A percentile compares a stretch with the other conserved stretches of the same genome.
Conservation (phyloP, 2,797 vertebrate species). For the Lepilemur septentrionalis region DNA sequence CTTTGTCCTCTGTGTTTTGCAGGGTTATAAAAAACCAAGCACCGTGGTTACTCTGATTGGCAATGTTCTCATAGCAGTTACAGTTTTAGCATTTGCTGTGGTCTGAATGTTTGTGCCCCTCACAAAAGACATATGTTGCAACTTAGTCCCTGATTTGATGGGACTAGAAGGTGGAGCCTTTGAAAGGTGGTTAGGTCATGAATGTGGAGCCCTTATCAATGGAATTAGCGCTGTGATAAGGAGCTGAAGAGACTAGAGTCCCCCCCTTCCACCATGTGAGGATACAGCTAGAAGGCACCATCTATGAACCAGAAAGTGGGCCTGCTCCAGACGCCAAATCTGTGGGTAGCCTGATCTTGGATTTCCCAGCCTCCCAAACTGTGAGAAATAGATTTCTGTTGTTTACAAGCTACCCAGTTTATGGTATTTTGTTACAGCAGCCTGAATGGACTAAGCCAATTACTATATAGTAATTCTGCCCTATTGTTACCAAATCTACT, state of each 20-base stretch:
- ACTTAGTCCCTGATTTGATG: not conserved
- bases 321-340: not conserved
- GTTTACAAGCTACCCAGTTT: not conserved
- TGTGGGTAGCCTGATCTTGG: not conserved
- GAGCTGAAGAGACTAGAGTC: not conserved
- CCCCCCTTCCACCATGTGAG: not conserved
- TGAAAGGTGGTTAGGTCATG: not conserved
- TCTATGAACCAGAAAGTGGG: not conserved
- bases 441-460: not conserved
- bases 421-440: not conserved
- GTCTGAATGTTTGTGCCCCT: not conserved
- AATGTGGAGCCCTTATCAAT: not conserved
- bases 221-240: not conserved
- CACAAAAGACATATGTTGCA: not conserved
- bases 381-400: not conserved
- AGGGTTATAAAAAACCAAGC: not conserved
- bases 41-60: not conserved
- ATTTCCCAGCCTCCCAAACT: not conserved
- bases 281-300: not conserved
- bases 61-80: not conserved
- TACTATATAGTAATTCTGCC: not conserved
- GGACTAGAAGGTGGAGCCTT: not conserved
- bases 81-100: not conserved
- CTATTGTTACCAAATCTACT: not conserved
- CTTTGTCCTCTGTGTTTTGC: not conserved